These are phyloP conservation scores for Luperina testacea DNA, from an alignment of 2,888 invertebrate species.

Conservation along the genomic window DNA sequence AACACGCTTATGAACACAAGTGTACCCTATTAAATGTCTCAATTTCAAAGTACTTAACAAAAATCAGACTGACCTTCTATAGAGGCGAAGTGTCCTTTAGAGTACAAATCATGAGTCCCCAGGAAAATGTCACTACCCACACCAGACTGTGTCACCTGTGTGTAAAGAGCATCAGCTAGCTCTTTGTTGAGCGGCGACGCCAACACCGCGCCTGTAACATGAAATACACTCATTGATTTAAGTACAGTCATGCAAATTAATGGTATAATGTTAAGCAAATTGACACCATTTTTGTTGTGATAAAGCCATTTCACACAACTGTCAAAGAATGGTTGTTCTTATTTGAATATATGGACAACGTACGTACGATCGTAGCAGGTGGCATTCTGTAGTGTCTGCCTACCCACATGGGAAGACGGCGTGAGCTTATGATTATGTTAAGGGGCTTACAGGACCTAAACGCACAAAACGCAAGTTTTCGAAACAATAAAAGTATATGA, in stretches of 20 bases:
- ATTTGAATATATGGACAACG: too few species aligned
- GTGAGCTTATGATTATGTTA: too few species aligned
- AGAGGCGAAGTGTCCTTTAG: slow-evolving; percentile 34
- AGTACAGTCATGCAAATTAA: background rate
- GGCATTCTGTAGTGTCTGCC: too few species aligned
- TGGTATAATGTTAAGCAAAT: background rate
- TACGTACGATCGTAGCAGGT: too few species aligned
- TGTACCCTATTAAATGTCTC: background rate
- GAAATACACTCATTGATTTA: background rate
- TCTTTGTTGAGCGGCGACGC: slow-evolving; percentile 32
- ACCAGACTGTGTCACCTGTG: background rate
- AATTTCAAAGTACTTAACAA: background rate
- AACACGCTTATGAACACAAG: background rate
- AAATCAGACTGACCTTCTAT: slow-evolving; percentile 33
- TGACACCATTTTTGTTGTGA: background rate
- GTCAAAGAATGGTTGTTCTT: background rate
- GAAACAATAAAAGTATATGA: too few species aligned
- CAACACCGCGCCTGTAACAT: slow-evolving; percentile 37
- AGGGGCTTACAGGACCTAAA: too few species aligned
- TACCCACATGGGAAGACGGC: too few species aligned
- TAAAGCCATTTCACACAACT: background rate
- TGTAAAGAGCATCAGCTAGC: slow-evolving; percentile 1
- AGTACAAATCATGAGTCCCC: slow-evolving; percentile 34
- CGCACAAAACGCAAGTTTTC: too few species aligned
- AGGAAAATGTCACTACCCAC: slow-evolving; percentile 1